Conservation (phyloP, 2,113 vertebrate genomes). For the Dryoscopus gambensis region DNA sequence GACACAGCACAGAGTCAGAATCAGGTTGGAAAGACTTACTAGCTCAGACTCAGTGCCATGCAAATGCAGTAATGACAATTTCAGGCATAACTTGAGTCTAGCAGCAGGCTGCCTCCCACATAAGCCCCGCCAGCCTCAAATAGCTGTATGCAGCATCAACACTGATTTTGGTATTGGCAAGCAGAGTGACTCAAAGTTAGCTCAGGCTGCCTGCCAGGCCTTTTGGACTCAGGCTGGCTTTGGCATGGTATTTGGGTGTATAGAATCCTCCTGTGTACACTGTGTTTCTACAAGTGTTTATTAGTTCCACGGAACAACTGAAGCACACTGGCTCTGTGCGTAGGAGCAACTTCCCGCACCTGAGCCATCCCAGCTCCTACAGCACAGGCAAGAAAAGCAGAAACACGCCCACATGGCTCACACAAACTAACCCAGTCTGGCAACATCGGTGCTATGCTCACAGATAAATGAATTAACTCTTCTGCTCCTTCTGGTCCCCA, state of each 20-base stretch:
- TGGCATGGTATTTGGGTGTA: neutral
- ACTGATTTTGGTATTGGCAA: neutral
- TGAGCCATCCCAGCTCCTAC: neutral
- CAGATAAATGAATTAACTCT: neutral
- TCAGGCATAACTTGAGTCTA: neutral
- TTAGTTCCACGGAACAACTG: neutral
- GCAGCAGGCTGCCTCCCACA: neutral
- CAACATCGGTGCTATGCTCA: neutral
- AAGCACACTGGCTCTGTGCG: neutral
- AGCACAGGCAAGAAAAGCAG: neutral
- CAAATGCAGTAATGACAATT: neutral
- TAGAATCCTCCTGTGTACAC: neutral
- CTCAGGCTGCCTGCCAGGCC: neutral
- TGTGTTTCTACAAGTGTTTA: neutral
- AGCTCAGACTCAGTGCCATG: neutral
- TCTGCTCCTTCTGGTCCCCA: neutral
- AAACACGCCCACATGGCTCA: rapidly evolving
- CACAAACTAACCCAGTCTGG: neutral
- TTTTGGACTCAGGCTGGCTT: neutral
- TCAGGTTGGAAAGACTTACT: neutral
- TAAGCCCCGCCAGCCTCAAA: neutral
- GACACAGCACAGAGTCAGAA: neutral
- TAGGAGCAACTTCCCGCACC: neutral
- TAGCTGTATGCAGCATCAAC: neutral
- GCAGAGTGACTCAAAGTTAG: neutral